Conservation (phyloP, 2,888 invertebrate species). For the Campoplex nolae region DNA sequence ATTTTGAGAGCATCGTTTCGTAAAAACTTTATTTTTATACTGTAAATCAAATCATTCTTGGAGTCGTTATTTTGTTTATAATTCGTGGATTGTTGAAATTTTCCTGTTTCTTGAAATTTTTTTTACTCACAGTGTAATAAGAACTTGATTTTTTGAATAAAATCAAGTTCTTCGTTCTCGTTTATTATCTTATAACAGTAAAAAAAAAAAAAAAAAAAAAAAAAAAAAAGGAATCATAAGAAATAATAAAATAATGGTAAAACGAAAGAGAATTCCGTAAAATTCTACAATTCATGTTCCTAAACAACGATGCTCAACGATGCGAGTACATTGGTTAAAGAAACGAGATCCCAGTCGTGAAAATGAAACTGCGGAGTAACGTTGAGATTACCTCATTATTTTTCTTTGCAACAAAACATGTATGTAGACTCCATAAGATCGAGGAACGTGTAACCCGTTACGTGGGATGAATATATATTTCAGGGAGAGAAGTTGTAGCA, state of each 20-base stretch:
- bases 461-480: constrained; percentile 6
- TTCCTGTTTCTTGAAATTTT: neutral
- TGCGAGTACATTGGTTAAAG: neutral
- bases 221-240: too few relatives aligned
- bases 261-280: neutral
- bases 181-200: too few relatives aligned
- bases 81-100: neutral
- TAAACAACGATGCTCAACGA: neutral
- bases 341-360: constrained; percentile 27
- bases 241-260: too few relatives aligned
- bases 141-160: too few relatives aligned
- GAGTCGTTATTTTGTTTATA: neutral
- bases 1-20: too few relatives aligned
- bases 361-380: constrained; percentile 40
- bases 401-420: constrained; percentile 26
- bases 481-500: neutral
- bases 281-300: neutral
- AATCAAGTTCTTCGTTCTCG: too few relatives aligned
- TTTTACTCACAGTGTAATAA: neutral
- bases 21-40: too few relatives aligned
- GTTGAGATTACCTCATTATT: constrained; percentile 61
- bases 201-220: too few relatives aligned
- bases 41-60: too few relatives aligned
- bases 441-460: constrained; percentile 23
- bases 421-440: constrained; percentile 36